These are phyloP conservation scores for Acleris sparsana DNA, from an alignment of 2,888 invertebrate genomes.

Conservation along the genomic window DNA sequence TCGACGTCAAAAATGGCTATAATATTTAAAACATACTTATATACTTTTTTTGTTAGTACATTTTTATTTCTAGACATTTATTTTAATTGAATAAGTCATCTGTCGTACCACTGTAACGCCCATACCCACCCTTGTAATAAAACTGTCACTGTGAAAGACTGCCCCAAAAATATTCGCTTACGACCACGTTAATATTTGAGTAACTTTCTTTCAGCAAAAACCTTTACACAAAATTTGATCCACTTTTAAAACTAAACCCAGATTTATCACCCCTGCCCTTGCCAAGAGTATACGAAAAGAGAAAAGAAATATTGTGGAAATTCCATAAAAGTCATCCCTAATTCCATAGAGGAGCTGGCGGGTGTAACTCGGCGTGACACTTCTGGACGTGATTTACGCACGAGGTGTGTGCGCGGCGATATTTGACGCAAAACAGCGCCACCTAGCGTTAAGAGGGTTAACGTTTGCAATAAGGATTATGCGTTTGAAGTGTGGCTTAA, in stretches of 20 bases:
- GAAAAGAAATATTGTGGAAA: constrained; percentile 35
- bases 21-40: too few species aligned
- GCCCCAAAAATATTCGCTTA: too few species aligned
- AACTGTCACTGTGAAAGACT: too few species aligned
- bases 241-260: constrained; percentile 26
- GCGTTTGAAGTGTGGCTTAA: too few species aligned
- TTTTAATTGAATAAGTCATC: too few species aligned
- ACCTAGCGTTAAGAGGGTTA: background rate
- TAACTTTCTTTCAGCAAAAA: background rate
- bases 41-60: too few species aligned
- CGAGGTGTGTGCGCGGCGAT: constrained; percentile 21
- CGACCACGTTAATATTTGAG: too few species aligned
- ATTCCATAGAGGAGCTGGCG: constrained; percentile 34
- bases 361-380: constrained; percentile 32
- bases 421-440: constrained; percentile 28
- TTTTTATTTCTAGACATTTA: too few species aligned
- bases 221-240: constrained; percentile 5
- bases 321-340: constrained; percentile 37
- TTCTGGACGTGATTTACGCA: constrained; percentile 35
- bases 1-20: too few species aligned
- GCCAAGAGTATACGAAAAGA: constrained; percentile 20
- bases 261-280: constrained; percentile 24
- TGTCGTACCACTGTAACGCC: too few species aligned
- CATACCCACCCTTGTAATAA: too few species aligned
- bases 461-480: background rate